Percentiles rank a stretch among this genome's conserved stretches.
Conservation (phyloP, 2,113 vertebrate species). For the Baryphthengus martii region DNA sequence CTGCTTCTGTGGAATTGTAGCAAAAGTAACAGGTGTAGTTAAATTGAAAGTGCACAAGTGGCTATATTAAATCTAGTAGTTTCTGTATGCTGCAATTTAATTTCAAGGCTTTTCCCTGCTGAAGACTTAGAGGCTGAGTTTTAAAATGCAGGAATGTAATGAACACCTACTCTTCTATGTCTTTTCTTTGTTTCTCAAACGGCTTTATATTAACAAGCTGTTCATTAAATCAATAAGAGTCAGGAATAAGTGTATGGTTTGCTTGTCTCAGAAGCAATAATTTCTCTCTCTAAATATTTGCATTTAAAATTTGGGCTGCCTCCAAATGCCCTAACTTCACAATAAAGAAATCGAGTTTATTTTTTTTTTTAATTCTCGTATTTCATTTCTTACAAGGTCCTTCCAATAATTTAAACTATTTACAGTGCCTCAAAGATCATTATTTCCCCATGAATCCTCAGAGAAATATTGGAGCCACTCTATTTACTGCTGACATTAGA, state of each 20-base stretch:
- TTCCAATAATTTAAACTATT: slow-evolving; percentile 75
- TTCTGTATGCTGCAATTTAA: not conserved
- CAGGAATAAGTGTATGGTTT: slow-evolving; percentile 51
- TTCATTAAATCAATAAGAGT: slow-evolving; percentile 55
- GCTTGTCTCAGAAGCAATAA: slow-evolving; percentile 45
- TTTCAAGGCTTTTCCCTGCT: not conserved
- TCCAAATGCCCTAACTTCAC: slow-evolving; percentile 49
- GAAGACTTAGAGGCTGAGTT: slow-evolving; percentile 18
- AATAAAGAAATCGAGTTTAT: not conserved
- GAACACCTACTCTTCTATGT: not conserved
- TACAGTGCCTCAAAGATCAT: slow-evolving; percentile 68
- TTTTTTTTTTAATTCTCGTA: slow-evolving; percentile 52
- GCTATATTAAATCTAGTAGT: not conserved
- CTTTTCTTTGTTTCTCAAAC: not conserved
- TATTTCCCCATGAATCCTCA: slow-evolving; percentile 61
- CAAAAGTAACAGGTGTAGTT: slow-evolving; percentile 46
- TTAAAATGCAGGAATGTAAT: slow-evolving; percentile 8
- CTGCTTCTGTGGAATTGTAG: not conserved
- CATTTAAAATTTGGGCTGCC: slow-evolving; percentile 58
- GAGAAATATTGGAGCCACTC: slow-evolving; percentile 65
- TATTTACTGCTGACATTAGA: slow-evolving; percentile 70
- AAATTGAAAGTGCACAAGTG: not conserved
- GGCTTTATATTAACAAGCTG: not conserved
- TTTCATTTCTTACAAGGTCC: slow-evolving; percentile 69
- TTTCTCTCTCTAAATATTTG: slow-evolving; percentile 69